Base-by-base conservation (phyloP, 2,797 vertebrate genomes). In the Neopelma chrysocephalum region DNA sequence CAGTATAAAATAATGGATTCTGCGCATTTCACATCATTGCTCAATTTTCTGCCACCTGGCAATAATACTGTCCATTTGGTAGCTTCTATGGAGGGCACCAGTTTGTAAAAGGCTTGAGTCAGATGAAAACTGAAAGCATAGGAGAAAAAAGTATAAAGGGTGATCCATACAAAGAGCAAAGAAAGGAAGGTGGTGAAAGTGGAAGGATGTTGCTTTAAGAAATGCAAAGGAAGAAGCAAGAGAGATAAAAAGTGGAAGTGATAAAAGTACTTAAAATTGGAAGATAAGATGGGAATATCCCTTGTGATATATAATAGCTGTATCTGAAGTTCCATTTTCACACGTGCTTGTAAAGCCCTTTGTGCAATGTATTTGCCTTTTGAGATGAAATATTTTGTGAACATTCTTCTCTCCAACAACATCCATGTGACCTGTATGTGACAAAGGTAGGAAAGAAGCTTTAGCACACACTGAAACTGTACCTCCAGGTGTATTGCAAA, bases 11-110 rank as follows among this genome's bases (percentile, higher is more conserved):
- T 54, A 76, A 90, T 56, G 31, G 43, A 72, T 88, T 83, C 27
- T 32, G 12, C 32, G 14, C 19, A 48, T 96, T 94, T 91, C 60
- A 82, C 32, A 73, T 90, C 0, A 84, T 82, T 91, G 26, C 27
- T 95, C 68, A 92, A 19, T 85, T 95, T 94, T 89, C 64, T 60
- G 21, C 34, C 21, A 92, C 60, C 43, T 85, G 64, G 40, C 21
- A 87, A 82, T 62, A 84, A 77, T 48, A n/a, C 6, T 89, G 43
- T 34, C 85, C 72, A 40, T 80, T 90, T 90, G 84, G 42, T 29
- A 87, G 50, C 54, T 38, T 91, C 65, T 87, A 0, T 57, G 51
- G 43, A 88, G 42, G 61, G 62, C 57, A 94, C 54, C 9, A 83
- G 69, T 80, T 87, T 81, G n/a, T 57, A 87, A 86, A 95, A 93